Base-by-base conservation (phyloP, 1,140 invertebrate species). In the Pogonognathellus flavescens region DNA sequence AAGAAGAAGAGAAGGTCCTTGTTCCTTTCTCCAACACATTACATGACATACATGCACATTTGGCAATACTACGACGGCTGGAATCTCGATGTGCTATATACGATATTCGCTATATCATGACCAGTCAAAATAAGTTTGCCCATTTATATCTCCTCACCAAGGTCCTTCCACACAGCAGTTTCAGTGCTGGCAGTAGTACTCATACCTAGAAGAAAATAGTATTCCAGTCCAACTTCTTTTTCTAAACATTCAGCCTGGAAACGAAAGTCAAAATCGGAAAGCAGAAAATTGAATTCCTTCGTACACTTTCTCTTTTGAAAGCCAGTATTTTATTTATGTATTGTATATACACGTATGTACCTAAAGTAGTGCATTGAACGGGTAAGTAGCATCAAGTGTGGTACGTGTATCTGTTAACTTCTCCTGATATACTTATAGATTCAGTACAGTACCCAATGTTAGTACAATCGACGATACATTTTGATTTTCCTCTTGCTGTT, bases 281-380 rank as follows among this genome's bases (percentile, higher is more conserved):
- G 70, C 70, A 76, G 70, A 76, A 76, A 76, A 76, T 76, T 76
- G 70, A 76, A 76, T 76, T 76, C 70, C 70, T 76, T 76, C 70
- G 25, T 76, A 31, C 70, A 76, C 70, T 76, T 76, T 76, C 70
- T 76, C 41, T 76, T 76, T 76, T 41, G 5, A 49, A 76, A 76
- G 31, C 6, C 49, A 50, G 70, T 2, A 57, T n/a, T 14, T 2
- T 57, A n/a, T 57, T 13, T 13, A 57, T n/a, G 11, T 14, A n/a
- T 57, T n/a, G 53, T 3, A 14, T 57, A n/a, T 13, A 14, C 2
- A n/a, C 11, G 2, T 57, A n/a, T 4, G 53, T 1, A n/a, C 53
- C 11, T 57, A 57, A 9, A 41, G 31, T 6, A 41, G 31, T 41
- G 6, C 31, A 41, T 41, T 41, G 31, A 41, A 41, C 31, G 31